Evolutionary conservation across 2,113 vertebrate species (phyloP).

Genomic region (Hyaena hyaena): DNA sequence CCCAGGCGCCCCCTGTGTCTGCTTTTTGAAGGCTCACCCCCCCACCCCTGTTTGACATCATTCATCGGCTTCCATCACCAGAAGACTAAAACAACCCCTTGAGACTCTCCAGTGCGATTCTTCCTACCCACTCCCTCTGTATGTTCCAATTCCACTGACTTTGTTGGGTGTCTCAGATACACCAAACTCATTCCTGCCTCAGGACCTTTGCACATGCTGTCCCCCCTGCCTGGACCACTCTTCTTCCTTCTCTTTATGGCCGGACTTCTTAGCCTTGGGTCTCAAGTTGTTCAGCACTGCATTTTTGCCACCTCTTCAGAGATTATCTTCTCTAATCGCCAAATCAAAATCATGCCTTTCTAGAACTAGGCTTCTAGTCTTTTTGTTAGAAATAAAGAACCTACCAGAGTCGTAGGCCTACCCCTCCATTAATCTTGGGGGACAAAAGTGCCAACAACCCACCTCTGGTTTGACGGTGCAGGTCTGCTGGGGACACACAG

Average conservation of each 20-base stretch:
- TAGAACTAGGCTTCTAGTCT: neutral
- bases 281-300: neutral
- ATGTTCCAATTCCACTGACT: neutral
- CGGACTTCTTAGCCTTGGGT: neutral
- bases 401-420: neutral
- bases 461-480: neutral
- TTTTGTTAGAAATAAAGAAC: neutral
- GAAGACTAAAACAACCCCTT: neutral
- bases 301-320: neutral
- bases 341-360: neutral
- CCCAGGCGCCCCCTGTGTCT: neutral
- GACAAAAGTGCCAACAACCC: neutral
- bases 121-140: too few relatives aligned
- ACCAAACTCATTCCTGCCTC: neutral
- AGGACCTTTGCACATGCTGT: neutral
- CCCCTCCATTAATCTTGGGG: neutral
- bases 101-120: rapidly evolving
- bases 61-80: too few relatives aligned
- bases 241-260: neutral
- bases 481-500: too few relatives aligned
- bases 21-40: neutral
- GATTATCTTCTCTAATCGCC: neutral
- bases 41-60: neutral
- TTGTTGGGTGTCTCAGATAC: neutral
- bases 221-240: neutral